Percentiles rank a stretch among this genome's conserved stretches.
phyloP scores from a whole-genome alignment of 2,797 vertebrate genomes.

The Tympanoctomys barrerae region DNA sequence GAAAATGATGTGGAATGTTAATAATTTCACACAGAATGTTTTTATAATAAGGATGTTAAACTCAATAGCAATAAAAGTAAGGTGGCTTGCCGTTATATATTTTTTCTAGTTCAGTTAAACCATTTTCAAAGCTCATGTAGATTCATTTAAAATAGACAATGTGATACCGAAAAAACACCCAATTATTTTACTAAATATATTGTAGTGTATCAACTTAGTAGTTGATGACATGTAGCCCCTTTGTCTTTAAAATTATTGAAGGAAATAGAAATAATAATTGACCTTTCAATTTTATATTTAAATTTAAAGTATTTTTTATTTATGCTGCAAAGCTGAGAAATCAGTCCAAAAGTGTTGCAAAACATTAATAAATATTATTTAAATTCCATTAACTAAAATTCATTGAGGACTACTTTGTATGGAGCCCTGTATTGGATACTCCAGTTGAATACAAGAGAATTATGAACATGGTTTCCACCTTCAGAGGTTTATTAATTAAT shows the following conservation, averaged over 20 bases:
- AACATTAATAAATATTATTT: not conserved
- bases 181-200: not conserved
- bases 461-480: not conserved
- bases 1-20: not conserved
- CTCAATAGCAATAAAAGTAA: not conserved
- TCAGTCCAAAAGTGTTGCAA: not conserved
- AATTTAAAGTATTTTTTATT: slow-evolving; percentile 41
- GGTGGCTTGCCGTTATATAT: not conserved
- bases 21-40: not conserved
- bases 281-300: not conserved
- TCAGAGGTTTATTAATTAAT: not conserved
- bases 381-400: not conserved
- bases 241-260: slow-evolving; percentile 11
- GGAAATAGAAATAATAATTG: not conserved
- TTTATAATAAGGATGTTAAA: not conserved
- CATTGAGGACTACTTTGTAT: not conserved
- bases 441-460: not conserved
- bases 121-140: slow-evolving; percentile 16
- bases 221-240: not conserved
- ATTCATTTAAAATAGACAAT: slow-evolving; percentile 10
- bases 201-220: not conserved
- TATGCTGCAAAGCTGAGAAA: not conserved
- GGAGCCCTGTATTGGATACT: fast-evolving
- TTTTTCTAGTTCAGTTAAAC: not conserved
- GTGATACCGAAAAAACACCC: not conserved